These are phyloP conservation scores for Azemiops feae DNA, from an alignment of 2,113 vertebrate species.

Conservation along the genomic window DNA sequence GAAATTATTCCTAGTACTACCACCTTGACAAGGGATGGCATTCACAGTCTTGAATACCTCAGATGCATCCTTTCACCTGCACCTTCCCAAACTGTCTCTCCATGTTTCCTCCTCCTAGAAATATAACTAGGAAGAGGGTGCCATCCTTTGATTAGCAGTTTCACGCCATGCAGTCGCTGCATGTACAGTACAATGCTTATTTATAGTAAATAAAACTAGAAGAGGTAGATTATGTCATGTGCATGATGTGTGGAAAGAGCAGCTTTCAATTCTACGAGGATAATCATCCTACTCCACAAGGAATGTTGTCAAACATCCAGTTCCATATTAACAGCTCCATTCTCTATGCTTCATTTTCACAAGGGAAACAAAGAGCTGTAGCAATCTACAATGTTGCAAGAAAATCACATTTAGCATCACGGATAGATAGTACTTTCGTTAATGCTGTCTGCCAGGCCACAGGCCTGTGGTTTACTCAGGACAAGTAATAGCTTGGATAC, in stretches of 20 bases:
- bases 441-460: neutral
- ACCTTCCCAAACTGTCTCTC: neutral
- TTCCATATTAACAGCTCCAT: neutral
- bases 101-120: neutral
- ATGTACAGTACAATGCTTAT: neutral
- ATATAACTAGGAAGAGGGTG: neutral
- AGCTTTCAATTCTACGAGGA: neutral
- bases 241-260: neutral
- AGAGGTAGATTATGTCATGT: neutral
- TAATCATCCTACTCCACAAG: neutral
- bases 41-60: neutral
- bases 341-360: neutral
- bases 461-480: neutral
- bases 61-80: neutral
- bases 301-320: neutral
- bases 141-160: neutral
- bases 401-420: neutral
- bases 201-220: neutral
- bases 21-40: neutral
- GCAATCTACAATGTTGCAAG: neutral
- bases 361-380: neutral
- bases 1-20: neutral
- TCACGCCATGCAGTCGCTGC: neutral
- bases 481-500: neutral
- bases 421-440: neutral